Percentiles rank a stretch among this genome's conserved stretches.
Evolutionary conservation across 1,140 invertebrate genomes (phyloP).

Genomic region (Apis dorsata): DNA sequence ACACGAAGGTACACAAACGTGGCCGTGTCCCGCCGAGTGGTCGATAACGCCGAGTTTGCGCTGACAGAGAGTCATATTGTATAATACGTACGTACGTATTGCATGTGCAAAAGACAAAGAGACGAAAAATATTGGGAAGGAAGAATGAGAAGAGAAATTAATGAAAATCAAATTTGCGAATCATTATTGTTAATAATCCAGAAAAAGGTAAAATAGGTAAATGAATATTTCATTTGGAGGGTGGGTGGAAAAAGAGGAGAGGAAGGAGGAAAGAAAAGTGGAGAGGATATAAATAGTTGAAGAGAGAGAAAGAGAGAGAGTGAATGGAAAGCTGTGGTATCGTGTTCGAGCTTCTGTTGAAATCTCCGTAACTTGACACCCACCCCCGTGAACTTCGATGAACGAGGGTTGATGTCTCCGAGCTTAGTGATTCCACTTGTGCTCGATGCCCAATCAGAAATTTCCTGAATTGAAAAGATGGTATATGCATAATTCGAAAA

Average conservation of each 20-base stretch:
- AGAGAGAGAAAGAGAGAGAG: slow-evolving; percentile 29
- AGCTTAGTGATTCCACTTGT: background rate
- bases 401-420: slow-evolving; percentile 73
- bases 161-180: background rate
- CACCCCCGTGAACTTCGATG: slow-evolving; percentile 59
- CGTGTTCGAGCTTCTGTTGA: slow-evolving; percentile 71
- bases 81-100: background rate
- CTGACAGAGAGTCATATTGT: slow-evolving; percentile 50
- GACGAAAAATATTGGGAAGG: too few species aligned
- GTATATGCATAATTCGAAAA: too few species aligned
- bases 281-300: background rate
- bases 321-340: slow-evolving; percentile 59
- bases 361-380: slow-evolving; percentile 75
- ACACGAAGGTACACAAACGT: slow-evolving; percentile 33
- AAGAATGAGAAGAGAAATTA: background rate
- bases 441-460: background rate
- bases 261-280: background rate
- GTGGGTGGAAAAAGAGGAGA: background rate
- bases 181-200: too few species aligned
- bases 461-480: background rate
- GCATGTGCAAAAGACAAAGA: too few species aligned
- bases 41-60: slow-evolving; percentile 75
- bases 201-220: background rate
- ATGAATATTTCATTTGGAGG: too few species aligned
- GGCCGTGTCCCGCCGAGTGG: slow-evolving; percentile 46